Evolutionary conservation across 2,113 vertebrate species (phyloP).

Genomic region (Gila orcuttii): DNA sequence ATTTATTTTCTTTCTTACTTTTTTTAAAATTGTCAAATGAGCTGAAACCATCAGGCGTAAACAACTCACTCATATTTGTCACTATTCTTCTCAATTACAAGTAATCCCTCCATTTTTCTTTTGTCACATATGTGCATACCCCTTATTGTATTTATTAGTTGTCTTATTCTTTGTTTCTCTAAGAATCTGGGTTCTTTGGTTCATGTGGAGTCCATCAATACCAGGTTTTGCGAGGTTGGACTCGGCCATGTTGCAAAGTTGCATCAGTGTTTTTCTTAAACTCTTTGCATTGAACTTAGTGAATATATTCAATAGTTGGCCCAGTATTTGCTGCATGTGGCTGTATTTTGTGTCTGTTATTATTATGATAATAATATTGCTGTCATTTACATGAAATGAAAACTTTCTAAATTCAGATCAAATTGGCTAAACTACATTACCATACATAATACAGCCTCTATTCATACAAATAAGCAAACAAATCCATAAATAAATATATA

Average conservation of each 20-base stretch:
- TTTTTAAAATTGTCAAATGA: background rate
- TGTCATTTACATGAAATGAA: slow-evolving; percentile 7
- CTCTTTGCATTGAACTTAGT: background rate
- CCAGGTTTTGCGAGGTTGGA: background rate
- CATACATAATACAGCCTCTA: slow-evolving; percentile 18
- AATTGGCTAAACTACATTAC: slow-evolving; percentile 22
- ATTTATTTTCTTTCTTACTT: background rate
- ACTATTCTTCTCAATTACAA: background rate
- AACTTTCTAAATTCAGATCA: background rate
- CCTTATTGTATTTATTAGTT: background rate
- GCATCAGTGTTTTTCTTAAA: background rate
- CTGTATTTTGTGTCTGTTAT: slow-evolving; percentile 17
- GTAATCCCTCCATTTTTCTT: background rate
- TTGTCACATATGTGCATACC: background rate
- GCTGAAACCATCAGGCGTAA: background rate
- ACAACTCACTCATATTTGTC: background rate
- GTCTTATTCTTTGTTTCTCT: background rate
- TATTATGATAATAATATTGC: slow-evolving; percentile 13
- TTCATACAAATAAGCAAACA: background rate
- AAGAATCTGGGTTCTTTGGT: background rate
- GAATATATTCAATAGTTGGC: background rate
- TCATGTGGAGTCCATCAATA: background rate
- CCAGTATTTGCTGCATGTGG: background rate
- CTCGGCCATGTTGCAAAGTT: background rate
- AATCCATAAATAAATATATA: slow-evolving; percentile 32